A percentile compares a stretch with the other conserved stretches of the same genome.
Evolutionary conservation across 2,113 vertebrate genomes (phyloP).

Genomic region (Trachemys scripta): DNA sequence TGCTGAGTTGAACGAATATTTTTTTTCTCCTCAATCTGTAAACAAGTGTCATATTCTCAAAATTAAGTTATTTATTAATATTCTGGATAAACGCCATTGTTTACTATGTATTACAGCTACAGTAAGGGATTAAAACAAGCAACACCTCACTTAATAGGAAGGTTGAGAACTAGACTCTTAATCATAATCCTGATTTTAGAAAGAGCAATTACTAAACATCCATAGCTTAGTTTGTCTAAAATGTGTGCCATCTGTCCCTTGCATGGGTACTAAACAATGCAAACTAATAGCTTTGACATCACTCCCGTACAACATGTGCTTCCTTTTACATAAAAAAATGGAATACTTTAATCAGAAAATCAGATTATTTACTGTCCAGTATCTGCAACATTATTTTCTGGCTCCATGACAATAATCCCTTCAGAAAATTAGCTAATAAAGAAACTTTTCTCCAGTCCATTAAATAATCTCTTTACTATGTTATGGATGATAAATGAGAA

Average conservation of each 20-base stretch:
- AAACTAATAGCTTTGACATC: background rate
- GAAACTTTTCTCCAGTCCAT: constrained; percentile 22
- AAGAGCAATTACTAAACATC: background rate
- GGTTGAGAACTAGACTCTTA: background rate
- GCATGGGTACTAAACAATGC: background rate
- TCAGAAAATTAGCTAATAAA: constrained; percentile 27
- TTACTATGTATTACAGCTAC: background rate
- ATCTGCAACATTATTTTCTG: background rate
- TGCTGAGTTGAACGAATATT: background rate
- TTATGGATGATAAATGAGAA: constrained; percentile 47
- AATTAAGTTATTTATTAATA: background rate
- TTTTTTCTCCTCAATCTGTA: background rate
- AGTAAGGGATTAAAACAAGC: background rate
- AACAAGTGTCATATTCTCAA: background rate
- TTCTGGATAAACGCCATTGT: background rate
- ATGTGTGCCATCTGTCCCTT: background rate
- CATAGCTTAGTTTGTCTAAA: background rate
- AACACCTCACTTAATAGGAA: background rate
- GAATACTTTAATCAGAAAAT: background rate
- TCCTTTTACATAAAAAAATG: background rate
- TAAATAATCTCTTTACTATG: constrained; percentile 37
- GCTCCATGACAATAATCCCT: background rate
- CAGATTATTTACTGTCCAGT: background rate
- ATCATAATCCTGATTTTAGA: background rate
- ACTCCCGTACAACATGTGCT: background rate